phyloP scores from a whole-genome alignment of 2,888 invertebrate genomes.

The Pycnomerus fuliginosus region DNA sequence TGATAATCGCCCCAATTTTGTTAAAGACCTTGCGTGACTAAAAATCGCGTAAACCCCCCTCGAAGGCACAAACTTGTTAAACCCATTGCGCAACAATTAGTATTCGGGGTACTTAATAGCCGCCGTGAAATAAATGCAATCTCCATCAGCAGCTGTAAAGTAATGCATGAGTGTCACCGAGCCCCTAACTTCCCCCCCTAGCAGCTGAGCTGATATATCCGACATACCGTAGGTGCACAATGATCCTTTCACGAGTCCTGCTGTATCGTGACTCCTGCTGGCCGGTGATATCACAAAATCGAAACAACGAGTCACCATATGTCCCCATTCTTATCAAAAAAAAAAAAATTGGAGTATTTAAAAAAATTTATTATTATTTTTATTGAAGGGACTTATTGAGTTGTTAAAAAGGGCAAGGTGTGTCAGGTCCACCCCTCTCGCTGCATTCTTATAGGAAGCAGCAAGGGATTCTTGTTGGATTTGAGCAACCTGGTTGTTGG shows the following conservation, averaged over 20 bases:
- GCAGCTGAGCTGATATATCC: slow-evolving; percentile 16
- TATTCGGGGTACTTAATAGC: too few species aligned
- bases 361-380: too few species aligned
- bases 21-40: too few species aligned
- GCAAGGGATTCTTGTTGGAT: slow-evolving; percentile 28
- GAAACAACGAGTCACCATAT: slow-evolving; percentile 9
- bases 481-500: slow-evolving; percentile 27
- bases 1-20: too few species aligned
- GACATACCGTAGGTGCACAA: slow-evolving; percentile 13
- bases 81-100: slow-evolving; percentile 7
- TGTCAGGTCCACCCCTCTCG: slow-evolving; percentile 15
- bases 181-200: slow-evolving; percentile 10
- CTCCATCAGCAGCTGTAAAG: slow-evolving; percentile 23
- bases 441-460: slow-evolving; percentile 25
- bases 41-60: too few species aligned
- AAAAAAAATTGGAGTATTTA: too few species aligned
- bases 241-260: slow-evolving; percentile 9
- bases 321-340: too few species aligned
- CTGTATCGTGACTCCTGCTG: background rate
- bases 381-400: too few species aligned
- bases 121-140: slow-evolving; percentile 8
- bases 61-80: slow-evolving; percentile 7
- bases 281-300: slow-evolving; percentile 10
- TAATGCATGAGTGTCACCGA: slow-evolving; percentile 22
- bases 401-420: slow-evolving; percentile 17